Evolutionary conservation across 2,797 vertebrate species (phyloP).

Genomic region (Pachyuromys duprasi): DNA sequence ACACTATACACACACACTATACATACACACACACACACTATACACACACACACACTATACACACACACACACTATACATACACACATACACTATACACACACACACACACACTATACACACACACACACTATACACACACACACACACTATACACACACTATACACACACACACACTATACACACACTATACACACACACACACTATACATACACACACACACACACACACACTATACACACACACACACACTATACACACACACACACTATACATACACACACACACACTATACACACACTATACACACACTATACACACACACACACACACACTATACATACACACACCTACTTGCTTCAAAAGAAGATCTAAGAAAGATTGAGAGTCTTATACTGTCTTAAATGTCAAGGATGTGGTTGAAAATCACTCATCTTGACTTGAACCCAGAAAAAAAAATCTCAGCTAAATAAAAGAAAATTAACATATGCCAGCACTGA

Average conservation of each 20-base stretch:
- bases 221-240: too few species aligned
- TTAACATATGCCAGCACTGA: background rate
- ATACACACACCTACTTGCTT: background rate
- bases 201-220: too few species aligned
- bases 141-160: too few species aligned
- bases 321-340: too few species aligned
- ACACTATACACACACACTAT: too few species aligned
- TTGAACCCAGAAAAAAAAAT: conserved; percentile 3
- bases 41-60: too few species aligned
- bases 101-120: too few species aligned
- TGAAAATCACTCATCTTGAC: conserved; percentile 43
- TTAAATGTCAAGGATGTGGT: background rate
- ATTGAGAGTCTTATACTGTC: background rate
- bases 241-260: too few species aligned
- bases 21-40: too few species aligned
- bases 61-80: too few species aligned
- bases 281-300: background rate
- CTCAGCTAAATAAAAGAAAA: conserved; percentile 37
- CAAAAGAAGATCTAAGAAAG: background rate
- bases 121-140: background rate
- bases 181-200: too few species aligned
- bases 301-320: too few species aligned
- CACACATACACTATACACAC: background rate
- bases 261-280: background rate
- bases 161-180: background rate